A percentile compares a stretch with the other conserved stretches of the same genome.
Evolutionary conservation across 2,797 vertebrate species (phyloP).

Genomic region (Erpetoichthys calabaricus): DNA sequence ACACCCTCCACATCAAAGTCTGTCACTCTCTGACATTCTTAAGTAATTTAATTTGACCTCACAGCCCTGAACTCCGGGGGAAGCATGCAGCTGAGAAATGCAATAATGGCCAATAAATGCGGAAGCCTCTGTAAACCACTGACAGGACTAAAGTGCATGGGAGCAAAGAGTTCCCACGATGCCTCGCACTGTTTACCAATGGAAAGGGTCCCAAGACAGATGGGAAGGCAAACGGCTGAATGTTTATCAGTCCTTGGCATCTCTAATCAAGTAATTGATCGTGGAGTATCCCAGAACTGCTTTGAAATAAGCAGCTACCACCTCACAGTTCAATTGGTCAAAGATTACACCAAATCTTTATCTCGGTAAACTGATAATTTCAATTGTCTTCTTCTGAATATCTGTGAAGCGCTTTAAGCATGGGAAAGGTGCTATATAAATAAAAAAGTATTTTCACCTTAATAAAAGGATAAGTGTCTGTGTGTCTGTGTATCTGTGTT

Average conservation of each 20-base stretch:
- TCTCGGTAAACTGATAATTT: too few relatives aligned
- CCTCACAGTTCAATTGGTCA: too few relatives aligned
- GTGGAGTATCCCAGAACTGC: too few relatives aligned
- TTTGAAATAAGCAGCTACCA: too few relatives aligned
- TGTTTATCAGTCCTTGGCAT: conserved; percentile 14
- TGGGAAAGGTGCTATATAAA: too few relatives aligned
- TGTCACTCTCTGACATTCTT: conserved; percentile 39
- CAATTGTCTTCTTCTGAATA: too few relatives aligned
- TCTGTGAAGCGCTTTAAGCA: too few relatives aligned
- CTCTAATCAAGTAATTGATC: conserved; percentile 13
- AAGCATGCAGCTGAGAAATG: conserved; percentile 31
- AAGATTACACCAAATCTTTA: too few relatives aligned
- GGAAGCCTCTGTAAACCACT: conserved; percentile 30
- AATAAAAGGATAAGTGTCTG: too few relatives aligned
- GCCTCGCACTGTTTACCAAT: conserved; percentile 26
- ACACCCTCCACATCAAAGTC: conserved; percentile 12
- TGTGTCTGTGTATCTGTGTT: too few relatives aligned
- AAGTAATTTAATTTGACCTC: conserved; percentile 56
- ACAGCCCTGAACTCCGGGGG: conserved; percentile 23
- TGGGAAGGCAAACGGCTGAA: neutral
- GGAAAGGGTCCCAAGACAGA: conserved; percentile 24
- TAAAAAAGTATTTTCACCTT: too few relatives aligned
- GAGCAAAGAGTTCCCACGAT: conserved; percentile 35
- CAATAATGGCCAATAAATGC: conserved; percentile 25
- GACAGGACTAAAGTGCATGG: conserved; percentile 25